Evolutionary conservation across 2,888 invertebrate species (phyloP), one percentile per base, ranked within the genome.

Genomic region (Noctua janthe): DNA sequence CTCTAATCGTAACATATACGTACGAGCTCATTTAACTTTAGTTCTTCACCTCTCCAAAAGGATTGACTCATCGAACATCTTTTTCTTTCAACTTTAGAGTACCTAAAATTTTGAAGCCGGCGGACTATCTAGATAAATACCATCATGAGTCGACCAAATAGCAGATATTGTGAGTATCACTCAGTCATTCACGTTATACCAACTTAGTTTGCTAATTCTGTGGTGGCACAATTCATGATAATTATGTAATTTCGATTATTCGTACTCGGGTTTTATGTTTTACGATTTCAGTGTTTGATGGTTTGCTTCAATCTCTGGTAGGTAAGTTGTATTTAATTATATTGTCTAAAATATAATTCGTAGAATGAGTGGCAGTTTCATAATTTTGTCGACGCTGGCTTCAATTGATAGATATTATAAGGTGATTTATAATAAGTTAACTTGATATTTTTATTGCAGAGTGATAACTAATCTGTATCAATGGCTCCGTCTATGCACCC

Each of bases 401-500:
- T 94, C 92, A 91, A 86, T 85, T 62, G 54, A 81, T 72, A 66
- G 56, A 81, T 70, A 56, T 80, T 56, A 78, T 71, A 67, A 70
- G 56, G 76, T 64, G 49, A 51, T 76, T 43, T 67, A 59, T 35
- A 64, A 74, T 74, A 56, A 64, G 59, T 54, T 56, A 56, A 77
- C 39, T 49, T 59, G 15, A 49, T 74, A 62, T 77, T 76, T 73
- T 73, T 59, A 87, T 94, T 94, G 81, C 91, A 95, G 94, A 93
- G 81, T 91, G 92, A 88, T 71, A 74, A 66, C 29, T 69, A 78
- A 82, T 51, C 56, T 15, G 67, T 20, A 83, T 76, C 76, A 85
- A 96, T 96, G 96, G 94, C 95, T 83, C 95, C 95, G 17, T 80
- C 91, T 82, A 91, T 93, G 83, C 96, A 96, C 86, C 96, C 96